These are phyloP conservation scores for Silurus aristotelis DNA, from an alignment of 2,797 vertebrate species.

Conservation along the genomic window DNA sequence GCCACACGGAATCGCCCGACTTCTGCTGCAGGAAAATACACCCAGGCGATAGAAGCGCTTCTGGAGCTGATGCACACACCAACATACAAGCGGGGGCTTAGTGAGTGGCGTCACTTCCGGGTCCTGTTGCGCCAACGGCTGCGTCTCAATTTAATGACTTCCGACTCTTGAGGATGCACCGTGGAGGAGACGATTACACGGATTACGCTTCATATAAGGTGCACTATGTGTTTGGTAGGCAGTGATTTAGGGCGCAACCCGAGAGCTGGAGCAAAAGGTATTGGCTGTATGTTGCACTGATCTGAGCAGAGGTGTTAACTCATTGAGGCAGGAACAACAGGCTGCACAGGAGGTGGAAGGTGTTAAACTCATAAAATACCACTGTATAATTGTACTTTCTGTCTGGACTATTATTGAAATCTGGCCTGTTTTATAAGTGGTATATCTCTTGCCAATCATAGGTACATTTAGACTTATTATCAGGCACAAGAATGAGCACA, in stretches of 20 bases:
- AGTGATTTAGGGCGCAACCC: background rate
- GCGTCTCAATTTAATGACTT: background rate
- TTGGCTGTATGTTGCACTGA: background rate
- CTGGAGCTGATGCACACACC: conserved; percentile 60
- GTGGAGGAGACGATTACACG: background rate
- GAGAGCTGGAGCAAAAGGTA: background rate
- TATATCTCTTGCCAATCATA: background rate
- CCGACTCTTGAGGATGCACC: background rate
- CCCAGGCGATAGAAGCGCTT: conserved; percentile 53
- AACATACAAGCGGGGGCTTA: conserved; percentile 68
- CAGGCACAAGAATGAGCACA: background rate
- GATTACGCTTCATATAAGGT: background rate
- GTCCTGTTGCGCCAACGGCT: conserved; percentile 7
- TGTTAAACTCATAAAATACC: background rate
- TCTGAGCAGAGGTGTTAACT: background rate
- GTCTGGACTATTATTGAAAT: background rate
- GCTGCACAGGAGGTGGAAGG: too few species aligned
- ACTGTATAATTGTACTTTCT: background rate
- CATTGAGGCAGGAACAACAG: background rate
- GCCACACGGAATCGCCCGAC: conserved; percentile 36
- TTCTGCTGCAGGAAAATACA: conserved; percentile 43
- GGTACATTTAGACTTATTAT: background rate
- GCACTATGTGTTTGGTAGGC: background rate
- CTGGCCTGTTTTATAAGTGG: too few species aligned
- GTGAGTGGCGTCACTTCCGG: conserved; percentile 73